Percentiles rank a stretch among this genome's conserved stretches.
phyloP scores from a whole-genome alignment of 2,888 invertebrate species.

The Diachrysia chrysitis region DNA sequence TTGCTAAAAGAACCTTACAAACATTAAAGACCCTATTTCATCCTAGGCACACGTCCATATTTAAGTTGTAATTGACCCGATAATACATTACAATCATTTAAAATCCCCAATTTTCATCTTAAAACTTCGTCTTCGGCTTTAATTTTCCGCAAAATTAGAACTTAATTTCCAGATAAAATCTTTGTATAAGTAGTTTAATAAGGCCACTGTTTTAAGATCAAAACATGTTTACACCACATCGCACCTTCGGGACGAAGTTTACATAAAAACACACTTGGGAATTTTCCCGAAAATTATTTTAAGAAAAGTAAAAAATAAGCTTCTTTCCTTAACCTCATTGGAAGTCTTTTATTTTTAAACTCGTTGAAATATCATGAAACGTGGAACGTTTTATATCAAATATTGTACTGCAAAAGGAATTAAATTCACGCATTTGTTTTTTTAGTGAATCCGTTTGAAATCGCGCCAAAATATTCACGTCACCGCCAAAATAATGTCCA shows the following conservation, averaged over 20 bases:
- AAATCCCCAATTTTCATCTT: background rate
- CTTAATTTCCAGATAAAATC: background rate
- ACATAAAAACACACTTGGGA: conserved; percentile 26
- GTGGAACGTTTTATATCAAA: conserved; percentile 42
- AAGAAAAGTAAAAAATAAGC: conserved; percentile 31
- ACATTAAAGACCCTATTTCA: no score
- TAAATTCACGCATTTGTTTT: conserved; percentile 52
- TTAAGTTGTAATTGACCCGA: no score
- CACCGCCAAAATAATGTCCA: conserved; percentile 62
- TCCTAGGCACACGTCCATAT: no score
- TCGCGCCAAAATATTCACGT: conserved; percentile 69
- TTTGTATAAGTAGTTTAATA: background rate
- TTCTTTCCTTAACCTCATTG: conserved; percentile 15
- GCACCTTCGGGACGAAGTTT: conserved; percentile 3
- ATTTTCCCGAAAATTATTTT: conserved; percentile 20
- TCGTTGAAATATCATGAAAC: conserved; percentile 41
- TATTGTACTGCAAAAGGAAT: conserved; percentile 67
- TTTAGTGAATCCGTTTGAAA: conserved; percentile 65
- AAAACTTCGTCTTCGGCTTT: background rate
- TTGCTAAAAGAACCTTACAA: no score
- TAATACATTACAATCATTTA: background rate
- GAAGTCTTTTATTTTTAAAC: conserved; percentile 51
- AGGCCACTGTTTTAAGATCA: background rate
- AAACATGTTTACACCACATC: conserved; percentile 14
- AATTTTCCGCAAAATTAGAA: background rate